Conservation (phyloP, 2,797 vertebrate species). For the Tokudaia tokunoshimensis region DNA sequence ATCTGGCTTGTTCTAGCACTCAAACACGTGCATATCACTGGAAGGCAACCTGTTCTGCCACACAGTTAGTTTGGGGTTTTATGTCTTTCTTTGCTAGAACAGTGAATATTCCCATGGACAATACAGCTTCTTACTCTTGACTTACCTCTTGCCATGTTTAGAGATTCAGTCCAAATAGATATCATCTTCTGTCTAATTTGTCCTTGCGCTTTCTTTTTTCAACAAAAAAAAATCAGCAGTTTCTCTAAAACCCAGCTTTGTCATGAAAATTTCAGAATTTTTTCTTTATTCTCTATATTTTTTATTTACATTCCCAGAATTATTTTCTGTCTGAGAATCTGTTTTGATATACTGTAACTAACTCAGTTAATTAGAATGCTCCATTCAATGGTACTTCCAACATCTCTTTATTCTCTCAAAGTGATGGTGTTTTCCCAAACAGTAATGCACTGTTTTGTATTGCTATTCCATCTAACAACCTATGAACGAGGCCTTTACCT, state of each 20-base stretch:
- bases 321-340: conserved; percentile 6
- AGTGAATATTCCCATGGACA: neutral
- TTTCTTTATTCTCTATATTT: no score
- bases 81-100: neutral
- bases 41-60: neutral
- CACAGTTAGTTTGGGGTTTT: neutral
- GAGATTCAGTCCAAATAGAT: neutral
- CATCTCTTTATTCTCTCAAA: neutral
- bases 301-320: neutral
- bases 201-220: neutral
- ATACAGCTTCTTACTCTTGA: neutral
- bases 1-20: conserved; percentile 1
- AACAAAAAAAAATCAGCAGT: neutral
- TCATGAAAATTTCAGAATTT: neutral
- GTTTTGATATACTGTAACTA: neutral
- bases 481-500: neutral
- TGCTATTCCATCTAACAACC: neutral
- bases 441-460: neutral
- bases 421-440: neutral
- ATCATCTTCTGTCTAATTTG: neutral
- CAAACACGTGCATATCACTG: neutral
- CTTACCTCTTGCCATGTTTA: conserved; percentile 2
- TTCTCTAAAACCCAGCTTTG: neutral
- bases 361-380: neutral
- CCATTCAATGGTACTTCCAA: neutral